Base-by-base conservation (phyloP, 2,113 vertebrate species). In the Semnornis frantzii region DNA sequence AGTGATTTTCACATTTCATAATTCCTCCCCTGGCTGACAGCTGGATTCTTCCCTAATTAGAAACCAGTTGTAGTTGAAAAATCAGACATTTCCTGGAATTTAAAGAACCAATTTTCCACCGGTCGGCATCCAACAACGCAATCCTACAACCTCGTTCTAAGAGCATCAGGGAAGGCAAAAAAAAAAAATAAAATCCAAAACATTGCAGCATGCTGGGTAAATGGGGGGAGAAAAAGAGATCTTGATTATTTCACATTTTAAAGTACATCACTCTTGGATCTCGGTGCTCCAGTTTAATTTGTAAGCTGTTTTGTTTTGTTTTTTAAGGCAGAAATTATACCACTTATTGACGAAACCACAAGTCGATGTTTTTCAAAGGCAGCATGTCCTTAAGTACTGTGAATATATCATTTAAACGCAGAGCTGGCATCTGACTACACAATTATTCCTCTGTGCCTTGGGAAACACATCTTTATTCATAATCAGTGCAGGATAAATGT, bases 81-180 rank as follows among this genome's bases (percentile, higher is more conserved):
- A 92, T 95, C 94, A 87, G 90, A 92, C 93, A 18, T 96, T 97
- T 97, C 95, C 96, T 96, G 96, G 93, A 94, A 97, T 87, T 95
- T 95, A 87, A 96, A 90, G 55, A 85, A 81, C 73, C 76, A 6
- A 39, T 94, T 92, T 95, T 95, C 92, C 89, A 96, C 82, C 59
- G 79, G n/a, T 90, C 92, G 73, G 66, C 83, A 88, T 95, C 91
- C 76, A 95, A 86, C 55, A 82, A 64, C 66, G 57, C 70, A n/a
- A 76, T 66, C 42, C 42, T 76, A 30, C 37, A 2, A 42, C n/a
- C 89, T 73, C 10, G 1, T 64, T 77, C 9, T 27, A 13, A 73
- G 58, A 34, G 68, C 0, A 3, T 16, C 66, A 74, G 76, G 7
- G 34, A 54, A 71, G 19, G 34, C 37, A 39, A 31, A 10, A 17